phyloP scores from a whole-genome alignment of 2,113 vertebrate genomes.

The Neolamprologus modestus region DNA sequence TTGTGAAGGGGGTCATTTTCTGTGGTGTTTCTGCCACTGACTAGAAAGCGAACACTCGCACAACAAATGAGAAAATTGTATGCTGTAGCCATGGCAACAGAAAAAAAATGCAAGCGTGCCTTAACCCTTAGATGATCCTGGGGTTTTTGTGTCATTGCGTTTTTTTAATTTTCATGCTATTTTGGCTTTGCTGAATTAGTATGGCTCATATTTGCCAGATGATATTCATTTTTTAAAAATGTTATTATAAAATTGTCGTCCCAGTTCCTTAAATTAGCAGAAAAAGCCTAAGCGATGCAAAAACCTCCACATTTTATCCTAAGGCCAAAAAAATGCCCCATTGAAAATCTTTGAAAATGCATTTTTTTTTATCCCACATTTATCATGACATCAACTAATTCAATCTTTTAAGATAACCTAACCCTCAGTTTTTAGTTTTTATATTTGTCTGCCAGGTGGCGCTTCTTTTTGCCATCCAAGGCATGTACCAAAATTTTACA shows the following conservation, averaged over 20 bases:
- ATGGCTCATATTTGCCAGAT: neutral
- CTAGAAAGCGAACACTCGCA: slow-evolving; percentile 37
- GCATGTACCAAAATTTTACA: neutral
- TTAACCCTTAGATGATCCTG: neutral
- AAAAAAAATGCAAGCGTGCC: neutral
- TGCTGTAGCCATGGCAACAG: slow-evolving; percentile 63
- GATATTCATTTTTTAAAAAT: neutral
- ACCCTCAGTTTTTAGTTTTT: neutral
- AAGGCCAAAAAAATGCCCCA: neutral
- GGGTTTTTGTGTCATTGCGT: neutral
- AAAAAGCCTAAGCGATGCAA: neutral
- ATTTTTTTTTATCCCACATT: neutral
- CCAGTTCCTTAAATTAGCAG: neutral
- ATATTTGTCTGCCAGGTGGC: neutral
- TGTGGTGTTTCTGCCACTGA: slow-evolving; percentile 17
- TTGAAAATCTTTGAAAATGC: neutral
- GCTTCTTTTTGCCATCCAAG: neutral
- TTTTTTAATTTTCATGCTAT: neutral
- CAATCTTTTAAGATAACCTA: neutral
- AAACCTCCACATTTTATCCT: neutral
- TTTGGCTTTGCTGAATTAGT: neutral
- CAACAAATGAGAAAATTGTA: slow-evolving; percentile 38
- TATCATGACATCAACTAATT: neutral
- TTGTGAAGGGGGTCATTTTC: slow-evolving; percentile 52
- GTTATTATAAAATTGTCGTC: neutral